Conservation (phyloP, 92 coral and sea anemone genomes). For the Zoanthus gigantus region DNA sequence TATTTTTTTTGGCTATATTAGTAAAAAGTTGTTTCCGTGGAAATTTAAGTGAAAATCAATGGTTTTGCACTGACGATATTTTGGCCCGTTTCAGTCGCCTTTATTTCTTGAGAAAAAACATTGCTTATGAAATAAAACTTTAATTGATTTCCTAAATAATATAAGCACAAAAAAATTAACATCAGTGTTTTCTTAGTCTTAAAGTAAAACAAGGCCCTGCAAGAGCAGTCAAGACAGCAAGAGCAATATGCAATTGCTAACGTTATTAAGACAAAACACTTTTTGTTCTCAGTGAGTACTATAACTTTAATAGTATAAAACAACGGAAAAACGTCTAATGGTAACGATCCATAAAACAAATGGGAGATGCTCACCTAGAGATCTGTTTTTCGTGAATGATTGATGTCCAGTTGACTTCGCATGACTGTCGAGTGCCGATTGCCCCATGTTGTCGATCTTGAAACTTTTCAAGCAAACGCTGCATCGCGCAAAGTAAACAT, state of each 20-base stretch:
- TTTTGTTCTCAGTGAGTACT: slow-evolving; percentile 13
- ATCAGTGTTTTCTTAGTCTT: not conserved
- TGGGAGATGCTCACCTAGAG: slow-evolving; percentile 25
- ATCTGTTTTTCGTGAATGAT: slow-evolving; percentile 28
- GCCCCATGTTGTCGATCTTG: slow-evolving; percentile 35
- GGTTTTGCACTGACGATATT: too few species aligned
- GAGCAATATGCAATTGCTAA: slow-evolving; percentile 21
- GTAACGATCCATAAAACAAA: slow-evolving; percentile 7
- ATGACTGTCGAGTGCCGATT: slow-evolving; percentile 28
- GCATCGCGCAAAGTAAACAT: slow-evolving; percentile 31
- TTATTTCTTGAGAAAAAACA: not conserved
- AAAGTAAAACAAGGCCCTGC: not conserved
- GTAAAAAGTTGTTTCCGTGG: not conserved
- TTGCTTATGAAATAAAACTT: too few species aligned
- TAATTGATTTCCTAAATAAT: too few species aligned
- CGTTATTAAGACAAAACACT: not conserved
- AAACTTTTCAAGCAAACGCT: slow-evolving; percentile 45
- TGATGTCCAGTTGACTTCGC: slow-evolving; percentile 37
- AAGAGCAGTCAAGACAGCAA: slow-evolving; percentile 8
- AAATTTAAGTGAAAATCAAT: too few species aligned
- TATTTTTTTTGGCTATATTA: too few species aligned
- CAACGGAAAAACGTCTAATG: slow-evolving; percentile 25
- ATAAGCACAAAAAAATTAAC: too few species aligned
- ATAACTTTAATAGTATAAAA: slow-evolving; percentile 15
- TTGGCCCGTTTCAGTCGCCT: not conserved